Evolutionary conservation across 1,140 invertebrate genomes (phyloP).

Genomic region (Lasioglossum baleicum): DNA sequence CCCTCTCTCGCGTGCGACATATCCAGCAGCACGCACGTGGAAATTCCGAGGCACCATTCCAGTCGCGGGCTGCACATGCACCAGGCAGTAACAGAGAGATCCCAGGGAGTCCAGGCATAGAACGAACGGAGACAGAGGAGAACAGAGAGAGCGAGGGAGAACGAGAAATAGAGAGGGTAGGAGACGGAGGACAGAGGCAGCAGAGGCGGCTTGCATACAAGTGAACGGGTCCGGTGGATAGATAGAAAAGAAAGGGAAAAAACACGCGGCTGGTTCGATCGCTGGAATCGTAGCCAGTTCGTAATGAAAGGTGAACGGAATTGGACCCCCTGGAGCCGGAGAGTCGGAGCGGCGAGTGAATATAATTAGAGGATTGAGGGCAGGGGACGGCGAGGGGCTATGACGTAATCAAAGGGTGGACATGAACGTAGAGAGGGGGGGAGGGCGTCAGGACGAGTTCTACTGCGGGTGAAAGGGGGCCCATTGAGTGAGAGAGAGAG

Average conservation of each 20-base stretch:
- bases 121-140: conserved; percentile 19
- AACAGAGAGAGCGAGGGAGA: too few species aligned
- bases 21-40: conserved; percentile 62
- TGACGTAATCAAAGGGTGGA: conserved; percentile 78
- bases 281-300: conserved; percentile 76
- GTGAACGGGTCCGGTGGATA: conserved; percentile 23
- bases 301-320: conserved; percentile 80
- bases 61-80: conserved; percentile 61
- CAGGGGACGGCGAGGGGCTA: conserved; percentile 69
- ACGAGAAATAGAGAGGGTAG: too few species aligned
- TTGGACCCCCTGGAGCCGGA: conserved; percentile 77
- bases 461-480: not conserved
- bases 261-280: conserved; percentile 74
- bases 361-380: conserved; percentile 79
- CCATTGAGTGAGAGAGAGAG: conserved; percentile 35
- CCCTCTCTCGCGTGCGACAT: conserved; percentile 34
- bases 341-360: conserved; percentile 76
- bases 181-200: not conserved
- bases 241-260: conserved; percentile 41
- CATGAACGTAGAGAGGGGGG: conserved; percentile 63
- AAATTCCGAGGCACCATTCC: conserved; percentile 64
- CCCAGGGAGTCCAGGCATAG: conserved; percentile 34
- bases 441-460: conserved; percentile 46
- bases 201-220: conserved; percentile 15
- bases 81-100: conserved; percentile 39